Conservation (phyloP, 2,113 vertebrate genomes). For the Numida meleagris region DNA sequence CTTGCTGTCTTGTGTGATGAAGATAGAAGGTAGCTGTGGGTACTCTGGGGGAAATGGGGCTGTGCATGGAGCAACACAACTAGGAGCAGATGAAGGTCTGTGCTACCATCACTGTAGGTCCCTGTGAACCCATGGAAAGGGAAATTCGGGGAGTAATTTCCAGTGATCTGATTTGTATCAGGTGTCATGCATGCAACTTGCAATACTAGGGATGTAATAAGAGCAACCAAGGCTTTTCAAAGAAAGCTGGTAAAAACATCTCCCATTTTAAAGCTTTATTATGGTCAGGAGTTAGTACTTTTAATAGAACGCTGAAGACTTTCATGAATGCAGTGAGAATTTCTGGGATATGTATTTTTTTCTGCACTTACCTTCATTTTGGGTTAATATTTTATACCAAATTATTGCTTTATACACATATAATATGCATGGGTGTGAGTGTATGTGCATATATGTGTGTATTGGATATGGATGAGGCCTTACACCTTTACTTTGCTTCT, state of each 20-base stretch:
- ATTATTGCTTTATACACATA: neutral
- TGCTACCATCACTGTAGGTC: neutral
- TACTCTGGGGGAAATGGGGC: neutral
- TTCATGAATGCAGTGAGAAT: neutral
- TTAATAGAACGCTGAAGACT: too few relatives aligned
- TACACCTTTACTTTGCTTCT: neutral
- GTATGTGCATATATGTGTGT: rapidly evolving
- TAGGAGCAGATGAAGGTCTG: neutral
- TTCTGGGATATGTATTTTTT: neutral
- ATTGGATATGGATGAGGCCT: too few relatives aligned
- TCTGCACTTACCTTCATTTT: neutral
- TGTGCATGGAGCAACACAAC: neutral
- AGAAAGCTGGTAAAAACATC: neutral
- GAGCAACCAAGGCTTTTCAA: neutral
- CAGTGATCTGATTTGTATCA: neutral
- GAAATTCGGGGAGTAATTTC: neutral
- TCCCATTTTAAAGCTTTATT: neutral
- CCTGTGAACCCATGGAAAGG: neutral
- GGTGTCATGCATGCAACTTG: neutral
- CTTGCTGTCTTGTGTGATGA: neutral
- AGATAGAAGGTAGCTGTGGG: neutral
- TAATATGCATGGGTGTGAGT: too few relatives aligned
- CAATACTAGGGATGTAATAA: neutral
- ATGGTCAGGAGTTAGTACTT: neutral
- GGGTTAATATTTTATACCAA: neutral